These are phyloP conservation scores for Passerculus sandwichensis DNA, from an alignment of 2,797 vertebrate genomes.

Conservation along the genomic window DNA sequence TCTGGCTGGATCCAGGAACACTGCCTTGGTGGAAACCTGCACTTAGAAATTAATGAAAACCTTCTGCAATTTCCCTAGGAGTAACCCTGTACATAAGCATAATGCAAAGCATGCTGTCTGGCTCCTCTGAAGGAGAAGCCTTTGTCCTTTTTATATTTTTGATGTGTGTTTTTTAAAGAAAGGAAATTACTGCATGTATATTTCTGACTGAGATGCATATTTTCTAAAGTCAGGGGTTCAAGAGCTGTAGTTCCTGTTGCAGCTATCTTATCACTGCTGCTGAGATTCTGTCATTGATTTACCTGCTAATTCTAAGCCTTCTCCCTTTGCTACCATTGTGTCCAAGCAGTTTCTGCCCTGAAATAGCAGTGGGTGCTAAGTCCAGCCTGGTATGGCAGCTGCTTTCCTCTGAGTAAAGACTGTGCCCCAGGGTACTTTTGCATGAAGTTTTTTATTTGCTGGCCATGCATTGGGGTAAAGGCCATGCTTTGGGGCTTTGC, in stretches of 20 bases:
- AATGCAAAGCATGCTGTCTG: background rate
- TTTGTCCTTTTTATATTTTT: background rate
- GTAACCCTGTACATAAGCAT: background rate
- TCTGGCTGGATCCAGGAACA: background rate
- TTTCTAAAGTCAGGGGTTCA: background rate
- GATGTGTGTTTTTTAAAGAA: background rate
- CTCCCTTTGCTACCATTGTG: background rate
- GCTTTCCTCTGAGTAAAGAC: background rate
- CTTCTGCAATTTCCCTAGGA: background rate
- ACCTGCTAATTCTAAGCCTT: background rate
- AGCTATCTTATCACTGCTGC: background rate
- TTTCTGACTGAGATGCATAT: background rate
- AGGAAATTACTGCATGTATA: background rate
- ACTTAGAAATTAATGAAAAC: conserved; percentile 2
- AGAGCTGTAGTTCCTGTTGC: background rate
- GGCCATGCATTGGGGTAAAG: background rate
- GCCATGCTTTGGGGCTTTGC: background rate
- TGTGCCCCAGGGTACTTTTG: background rate
- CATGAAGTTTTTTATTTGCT: background rate
- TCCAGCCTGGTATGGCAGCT: background rate
- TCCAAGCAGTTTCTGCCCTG: background rate
- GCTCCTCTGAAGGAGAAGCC: background rate
- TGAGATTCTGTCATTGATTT: conserved; percentile 13
- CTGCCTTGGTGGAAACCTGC: background rate
- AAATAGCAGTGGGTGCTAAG: background rate